These are phyloP conservation scores for Lissocephala sabroskyi DNA, from an alignment of 2,888 invertebrate genomes.

Conservation along the genomic window DNA sequence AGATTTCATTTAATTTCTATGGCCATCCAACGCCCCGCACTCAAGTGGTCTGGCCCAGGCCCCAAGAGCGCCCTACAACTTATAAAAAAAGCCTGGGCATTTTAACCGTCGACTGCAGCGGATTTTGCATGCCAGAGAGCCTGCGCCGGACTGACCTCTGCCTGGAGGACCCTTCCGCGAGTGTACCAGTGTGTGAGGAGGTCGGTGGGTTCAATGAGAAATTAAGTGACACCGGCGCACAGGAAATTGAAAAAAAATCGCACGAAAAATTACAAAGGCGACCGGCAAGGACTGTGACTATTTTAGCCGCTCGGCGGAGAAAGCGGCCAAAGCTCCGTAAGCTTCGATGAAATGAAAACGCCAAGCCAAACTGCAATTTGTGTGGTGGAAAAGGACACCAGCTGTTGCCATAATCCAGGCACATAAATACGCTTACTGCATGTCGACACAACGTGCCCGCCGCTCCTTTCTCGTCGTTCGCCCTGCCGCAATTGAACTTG, in stretches of 20 bases:
- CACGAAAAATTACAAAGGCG: too few relatives aligned
- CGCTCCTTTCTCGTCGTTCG: too few relatives aligned
- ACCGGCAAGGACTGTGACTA: too few relatives aligned
- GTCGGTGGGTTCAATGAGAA: not conserved
- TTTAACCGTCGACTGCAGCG: too few relatives aligned
- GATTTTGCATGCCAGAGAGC: constrained; percentile 33
- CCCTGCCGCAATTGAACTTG: not conserved
- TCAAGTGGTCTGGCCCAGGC: constrained; percentile 52
- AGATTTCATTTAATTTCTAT: constrained; percentile 56
- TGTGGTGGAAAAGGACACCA: not conserved
- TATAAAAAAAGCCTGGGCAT: too few relatives aligned
- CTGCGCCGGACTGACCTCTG: too few relatives aligned
- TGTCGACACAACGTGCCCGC: too few relatives aligned
- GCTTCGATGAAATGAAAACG: constrained; percentile 7
- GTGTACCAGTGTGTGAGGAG: constrained; percentile 12
- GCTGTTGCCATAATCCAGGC: constrained; percentile 18
- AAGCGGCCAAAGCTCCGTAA: constrained; percentile 3
- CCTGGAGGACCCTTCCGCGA: too few relatives aligned
- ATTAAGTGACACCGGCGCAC: too few relatives aligned
- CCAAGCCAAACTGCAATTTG: not conserved
- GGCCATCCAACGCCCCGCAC: constrained; percentile 52
- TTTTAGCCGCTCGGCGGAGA: not conserved
- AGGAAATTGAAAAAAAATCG: constrained; percentile 2
- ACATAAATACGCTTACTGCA: constrained; percentile 8
- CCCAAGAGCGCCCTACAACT: too few relatives aligned